Base-by-base conservation (phyloP, 1,140 invertebrate species). In the Euura saliciscinereae region DNA sequence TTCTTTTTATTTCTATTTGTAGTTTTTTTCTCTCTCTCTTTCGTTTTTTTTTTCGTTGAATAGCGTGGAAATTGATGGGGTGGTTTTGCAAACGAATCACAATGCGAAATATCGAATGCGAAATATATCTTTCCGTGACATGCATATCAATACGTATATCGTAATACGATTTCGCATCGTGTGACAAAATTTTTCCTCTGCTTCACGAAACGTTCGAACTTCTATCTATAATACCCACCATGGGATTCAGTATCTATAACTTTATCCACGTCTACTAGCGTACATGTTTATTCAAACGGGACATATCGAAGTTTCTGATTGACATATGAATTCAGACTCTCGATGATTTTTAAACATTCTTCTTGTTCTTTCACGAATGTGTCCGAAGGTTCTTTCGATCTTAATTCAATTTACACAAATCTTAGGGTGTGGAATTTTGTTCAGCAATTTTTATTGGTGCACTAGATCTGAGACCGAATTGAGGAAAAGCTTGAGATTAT, bases 51-150 rank as follows among this genome's bases (percentile, higher is more conserved):
- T n/a, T 11, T 59, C 51, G 13, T n/a, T n/a, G 51, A 11, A 59
- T 59, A 59, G 51, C 51, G 51, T 59, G 13, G 13, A n/a, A 59
- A 59, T 59, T 59, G 51, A 59, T 59, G 51, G 51, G 51, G 51
- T n/a, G 51, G 51, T 59, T 59, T 59, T 59, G 51, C 51, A 59
- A 59, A 59, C 51, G 66, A 67, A 67, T 67, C 66, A 67, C 66
- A 67, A 67, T 67, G 66, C 66, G 66, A 67, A 67, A 67, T 67
- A 67, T 67, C 66, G 66, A 67, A 67, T 67, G 66, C 28, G 66
- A 67, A 67, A 67, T 67, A 67, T 67, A 67, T 67, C 66, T 67
- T 5, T 28, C 43, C 66, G 28, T 67, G 66, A 67, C 66, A 42
- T 67, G 66, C 13, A 67, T 67, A 67, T 67, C 66, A 67, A 67